Base-by-base conservation (phyloP, 1,140 invertebrate species). In the Dendrolimus punctatus region DNA sequence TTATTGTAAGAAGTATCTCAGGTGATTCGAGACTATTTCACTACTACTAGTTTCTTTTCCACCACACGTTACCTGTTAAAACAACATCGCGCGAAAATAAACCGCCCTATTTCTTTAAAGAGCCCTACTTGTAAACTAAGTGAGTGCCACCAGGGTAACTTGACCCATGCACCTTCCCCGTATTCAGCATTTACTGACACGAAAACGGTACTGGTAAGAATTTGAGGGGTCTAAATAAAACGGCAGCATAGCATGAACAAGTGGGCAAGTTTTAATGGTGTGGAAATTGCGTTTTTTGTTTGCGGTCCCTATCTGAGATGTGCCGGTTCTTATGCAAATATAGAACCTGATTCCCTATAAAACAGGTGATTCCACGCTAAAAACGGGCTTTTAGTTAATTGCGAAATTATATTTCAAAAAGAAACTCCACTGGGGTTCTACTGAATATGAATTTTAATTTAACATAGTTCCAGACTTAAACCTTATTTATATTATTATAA, bases 201-300 rank as follows among this genome's bases (percentile, higher is more conserved):
- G 23, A 23, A 23, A 23, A 23, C 23, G 23, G 23, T 3, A 23
- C 1, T 3, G 23, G 23, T 23, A 23, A 23, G 23, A 23, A 23
- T 23, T 23, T 23, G 45, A 39, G 49, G 44, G 50, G 23, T 58
- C 57, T 50, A 23, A 6, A 0, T 40, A 46, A 43, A 41, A 49
- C 61, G 62, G 62, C 41, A 5, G 40, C 5, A 46, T 55, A 62
- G 61, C 58, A 57, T 53, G 40, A 57, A 60, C 51, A 64, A 61
- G 58, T 59, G 60, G 57, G 56, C 59, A 74, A 75, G 56, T 75
- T 75, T 68, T 75, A 74, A 75, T 72, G 68, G 63, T 66, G 67
- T 68, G 58, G 69, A 72, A 74, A 75, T 75, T 68, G 61, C 62
- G 61, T 74, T 72, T 23, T 64, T 58, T 60, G 62, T 71, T 63